Conservation (phyloP, 2,888 invertebrate genomes). For the Folsomia candida region DNA sequence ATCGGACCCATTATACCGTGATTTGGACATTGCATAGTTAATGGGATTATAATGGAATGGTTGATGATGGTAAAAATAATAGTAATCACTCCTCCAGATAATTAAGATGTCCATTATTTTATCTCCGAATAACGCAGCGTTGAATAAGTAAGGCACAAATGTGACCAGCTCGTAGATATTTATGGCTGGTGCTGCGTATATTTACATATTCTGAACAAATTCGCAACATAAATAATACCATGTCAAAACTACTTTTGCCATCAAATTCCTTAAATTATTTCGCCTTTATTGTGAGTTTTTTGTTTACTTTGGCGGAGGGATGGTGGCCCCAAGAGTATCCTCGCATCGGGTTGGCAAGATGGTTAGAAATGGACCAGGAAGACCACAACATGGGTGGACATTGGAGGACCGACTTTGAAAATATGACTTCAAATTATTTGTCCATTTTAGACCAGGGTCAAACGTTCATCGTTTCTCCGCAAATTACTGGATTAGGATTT, state of each 20-base stretch:
- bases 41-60: neutral
- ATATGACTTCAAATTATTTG: conserved; percentile 31
- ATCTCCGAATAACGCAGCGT: neutral
- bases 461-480: conserved; percentile 30
- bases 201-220: too few species aligned
- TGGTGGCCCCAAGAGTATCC: conserved; percentile 34
- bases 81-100: neutral
- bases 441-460: conserved; percentile 28
- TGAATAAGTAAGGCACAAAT: neutral
- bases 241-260: too few species aligned
- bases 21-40: too few species aligned
- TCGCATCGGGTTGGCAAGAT: conserved; percentile 31
- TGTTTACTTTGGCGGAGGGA: conserved; percentile 2
- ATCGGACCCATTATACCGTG: too few species aligned
- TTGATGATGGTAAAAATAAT: neutral
- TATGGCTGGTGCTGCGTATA: too few species aligned
- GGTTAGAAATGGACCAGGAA: conserved; percentile 36
- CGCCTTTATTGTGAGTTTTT: neutral
- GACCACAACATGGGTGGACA: conserved; percentile 18
- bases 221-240: too few species aligned
- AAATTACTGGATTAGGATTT: conserved; percentile 28
- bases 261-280: too few species aligned
- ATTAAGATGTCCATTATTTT: neutral
- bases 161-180: too few species aligned
- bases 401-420: conserved; percentile 38